Base-by-base conservation (phyloP, 2,797 vertebrate species). In the Odontamblyopus rebecca region DNA sequence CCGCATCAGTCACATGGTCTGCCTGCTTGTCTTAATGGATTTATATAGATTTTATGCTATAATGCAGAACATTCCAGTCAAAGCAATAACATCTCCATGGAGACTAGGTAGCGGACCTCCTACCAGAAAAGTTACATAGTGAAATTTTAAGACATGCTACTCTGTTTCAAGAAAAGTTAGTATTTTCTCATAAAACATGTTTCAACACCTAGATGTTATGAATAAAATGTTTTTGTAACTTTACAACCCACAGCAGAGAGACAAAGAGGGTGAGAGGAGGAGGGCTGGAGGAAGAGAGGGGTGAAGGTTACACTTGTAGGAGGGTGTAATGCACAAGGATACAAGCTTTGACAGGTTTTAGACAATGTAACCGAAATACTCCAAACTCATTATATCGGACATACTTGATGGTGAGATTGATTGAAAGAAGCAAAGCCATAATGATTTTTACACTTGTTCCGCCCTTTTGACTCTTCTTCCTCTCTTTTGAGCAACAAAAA, bases 231-330 rank as follows among this genome's bases (percentile, higher is more conserved):
- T 59, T 27, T 61, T 38, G 7, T 19, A 62, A 32, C 16, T 8
- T 38, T 35, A 11, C 56, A 61, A 61, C 29, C 59, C 27, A 29
- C 29, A 29, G 29, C 27, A 61, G 15, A 61, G 12, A 61, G 32
- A 62, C 61, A 62, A 62, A 80, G 72, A 84, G 80, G 73, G 84
- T 79, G 82, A 88, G 81, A 83, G 71, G 82, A n/a, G 76, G 83
- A 88, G 79, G 89, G 85, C 84, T 84, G 75, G 74, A 82, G 69
- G 76, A 83, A 70, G 84, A 84, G 67, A 83, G 85, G 89, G 86
- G 82, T 71, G 88, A 83, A 88, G 91, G 90, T 93, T 86, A 92
- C 61, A 62, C 80, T 85, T 80, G 89, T 86, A 72, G 89, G 87
- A 89, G 85, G 85, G 75, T 86, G 75, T 84, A 82, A 90, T 86